phyloP scores from a whole-genome alignment of 1,140 invertebrate species.

The Meloidogyne exigua region DNA sequence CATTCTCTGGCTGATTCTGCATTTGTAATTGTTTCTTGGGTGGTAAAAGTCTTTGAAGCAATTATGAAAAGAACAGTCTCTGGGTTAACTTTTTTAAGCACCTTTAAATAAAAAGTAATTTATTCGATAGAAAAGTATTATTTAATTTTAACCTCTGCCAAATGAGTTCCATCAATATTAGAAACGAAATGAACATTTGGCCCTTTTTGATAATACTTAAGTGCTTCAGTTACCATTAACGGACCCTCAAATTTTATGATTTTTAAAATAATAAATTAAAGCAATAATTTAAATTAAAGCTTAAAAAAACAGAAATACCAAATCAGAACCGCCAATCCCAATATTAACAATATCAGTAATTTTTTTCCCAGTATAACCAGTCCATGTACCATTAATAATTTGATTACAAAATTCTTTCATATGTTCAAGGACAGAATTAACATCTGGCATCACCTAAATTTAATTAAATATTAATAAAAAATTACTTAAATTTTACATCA shows the following conservation, averaged over 20 bases:
- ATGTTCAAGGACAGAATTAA: constrained; percentile 84
- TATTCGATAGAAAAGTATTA: constrained; percentile 18
- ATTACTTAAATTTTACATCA: constrained; percentile 70
- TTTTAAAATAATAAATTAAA: too few species aligned
- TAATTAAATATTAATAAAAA: neutral
- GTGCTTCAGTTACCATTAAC: constrained; percentile 95
- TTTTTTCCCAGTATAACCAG: constrained; percentile 85
- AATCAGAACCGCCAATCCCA: constrained; percentile 97
- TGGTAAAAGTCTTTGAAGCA: constrained; percentile 98
- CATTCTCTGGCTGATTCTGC: constrained; percentile 92
- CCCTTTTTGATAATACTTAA: constrained; percentile 83
- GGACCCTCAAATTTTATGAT: constrained; percentile 83
- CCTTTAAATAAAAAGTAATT: constrained; percentile 35
- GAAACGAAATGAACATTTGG: constrained; percentile 94
- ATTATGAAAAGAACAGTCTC: constrained; percentile 96
- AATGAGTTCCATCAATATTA: constrained; percentile 97
- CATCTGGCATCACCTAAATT: constrained; percentile 79
- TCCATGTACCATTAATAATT: constrained; percentile 75
- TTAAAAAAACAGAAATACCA: constrained; percentile 68
- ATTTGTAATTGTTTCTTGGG: constrained; percentile 99
- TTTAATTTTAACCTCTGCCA: constrained; percentile 74
- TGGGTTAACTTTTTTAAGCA: constrained; percentile 82
- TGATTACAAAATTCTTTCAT: constrained; percentile 86
- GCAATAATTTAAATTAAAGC: neutral
- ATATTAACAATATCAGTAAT: constrained; percentile 99